Base-by-base conservation (phyloP, 2,797 vertebrate genomes). In the Triplophysa yarkandensis region DNA sequence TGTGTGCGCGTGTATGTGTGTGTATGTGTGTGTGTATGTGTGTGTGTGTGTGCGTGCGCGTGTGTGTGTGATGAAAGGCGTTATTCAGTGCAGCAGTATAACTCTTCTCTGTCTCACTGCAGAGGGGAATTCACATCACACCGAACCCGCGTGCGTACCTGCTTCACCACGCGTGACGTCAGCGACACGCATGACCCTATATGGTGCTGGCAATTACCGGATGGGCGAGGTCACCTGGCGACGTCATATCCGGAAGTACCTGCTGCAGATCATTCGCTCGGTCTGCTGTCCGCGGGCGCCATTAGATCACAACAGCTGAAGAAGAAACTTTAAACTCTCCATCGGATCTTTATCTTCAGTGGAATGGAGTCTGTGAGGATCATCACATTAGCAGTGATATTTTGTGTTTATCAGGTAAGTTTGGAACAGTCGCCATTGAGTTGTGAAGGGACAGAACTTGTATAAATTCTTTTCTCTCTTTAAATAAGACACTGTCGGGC, bases 141-240 rank as follows among this genome's bases (percentile, higher is more conserved):
- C 17, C 39, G 6, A 8, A 4, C 4, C 21, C 4, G 0, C 17
- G 17, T 34, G 3, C 68, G 57, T 54, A 82, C 81, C 81, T 82
- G 81, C 11, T 1, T n/a, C 5, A 46, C 34, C n/a, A 50, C 65
- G 77, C 9, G 71, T 52, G 36, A 44, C 46, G 39, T 19, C 19
- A 44, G 19, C 11, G 25, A 3, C 34, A 27, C 0, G 6, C 3
- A 65, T 63, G 66, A 2, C 81, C 81, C 78, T 78, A 82, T 72
- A 57, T 80, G 81, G 81, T 43, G 44, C 16, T 43, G 34, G 25
- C 17, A n/a, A 52, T 16, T 50, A 65, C 55, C 80, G 80, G 80
- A 80, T 77, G 80, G 82, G 82, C 70, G 80, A 74, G 78, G 80
- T 68, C 80, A 83, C 80, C 82, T 83, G 78, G 48, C 27, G 57